Conservation (phyloP, 2,113 vertebrate species). For the Andinoacara biseriatus region DNA sequence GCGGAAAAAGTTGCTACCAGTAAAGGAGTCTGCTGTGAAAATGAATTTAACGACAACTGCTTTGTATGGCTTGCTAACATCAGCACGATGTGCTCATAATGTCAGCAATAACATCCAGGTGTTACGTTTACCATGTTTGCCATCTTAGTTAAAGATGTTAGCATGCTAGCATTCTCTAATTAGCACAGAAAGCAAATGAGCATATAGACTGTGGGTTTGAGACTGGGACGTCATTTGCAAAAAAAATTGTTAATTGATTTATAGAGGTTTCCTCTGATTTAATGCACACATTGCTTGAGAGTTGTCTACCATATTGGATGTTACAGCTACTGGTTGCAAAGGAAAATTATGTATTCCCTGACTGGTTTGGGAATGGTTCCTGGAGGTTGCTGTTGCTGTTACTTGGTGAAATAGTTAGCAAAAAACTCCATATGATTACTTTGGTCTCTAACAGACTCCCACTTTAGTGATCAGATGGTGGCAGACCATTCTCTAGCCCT, state of each 20-base stretch:
- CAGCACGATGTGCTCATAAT: not conserved
- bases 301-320: not conserved
- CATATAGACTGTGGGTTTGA: too few relatives aligned
- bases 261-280: not conserved
- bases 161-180: too few relatives aligned
- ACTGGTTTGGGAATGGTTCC: not conserved
- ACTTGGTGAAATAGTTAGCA: not conserved
- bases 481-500: not conserved
- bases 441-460: not conserved
- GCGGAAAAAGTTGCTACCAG: not conserved
- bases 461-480: not conserved
- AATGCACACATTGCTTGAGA: not conserved
- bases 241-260: not conserved
- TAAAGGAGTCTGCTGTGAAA: not conserved
- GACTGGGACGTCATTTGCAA: not conserved
- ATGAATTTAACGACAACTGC: not conserved
- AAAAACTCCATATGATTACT: not conserved
- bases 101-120: too few relatives aligned
- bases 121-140: too few relatives aligned
- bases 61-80: not conserved
- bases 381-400: not conserved
- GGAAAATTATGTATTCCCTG: not conserved
- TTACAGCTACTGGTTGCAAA: accelerated
- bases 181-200: too few relatives aligned
- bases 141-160: too few relatives aligned